Evolutionary conservation across 2,888 invertebrate genomes (phyloP), one percentile per base, ranked within the genome.

Genomic region (Oithona nana): DNA sequence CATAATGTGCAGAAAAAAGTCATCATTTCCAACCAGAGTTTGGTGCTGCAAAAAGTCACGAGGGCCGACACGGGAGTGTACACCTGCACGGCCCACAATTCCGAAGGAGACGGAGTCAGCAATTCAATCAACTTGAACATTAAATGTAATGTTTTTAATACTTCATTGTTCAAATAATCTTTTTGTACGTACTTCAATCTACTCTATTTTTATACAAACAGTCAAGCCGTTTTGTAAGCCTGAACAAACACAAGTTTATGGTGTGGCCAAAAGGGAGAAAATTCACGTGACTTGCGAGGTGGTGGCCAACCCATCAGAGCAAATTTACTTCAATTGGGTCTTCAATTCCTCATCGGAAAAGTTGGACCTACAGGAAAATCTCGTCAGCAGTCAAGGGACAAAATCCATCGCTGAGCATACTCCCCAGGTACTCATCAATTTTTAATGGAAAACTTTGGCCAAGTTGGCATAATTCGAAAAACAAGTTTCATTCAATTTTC

Each of bases 211-310:
- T 28, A 2, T 28, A n/a, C n/a, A 22, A 22, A 22, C 49, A 59
- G 59, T 28, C 49, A 59, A 88, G 1, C 90, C 90, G 1, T 87
- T 88, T 0, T 90, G 88, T 73, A 81, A 82, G 67, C 84, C 85
- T 60, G 84, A 86, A 65, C 88, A 89, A 72, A 82, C 83, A 52
- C 78, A 84, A 64, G 83, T 89, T n/a, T 89, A 89, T 71, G 90
- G 90, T 0, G 87, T 89, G 1, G 90, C 89, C 4, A 88, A 89
- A 71, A 86, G 88, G 28, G 62, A 62, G 39, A 28, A 56, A 48
- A 62, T 55, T 26, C 26, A 26, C 6, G 30, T 62, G 20, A 49
- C 62, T 16, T 62, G 62, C 26, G 62, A 62, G 16, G 62, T 62
- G 13, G 31, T 62, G 28, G 29, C 54, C 1, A 62, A 62, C 28